A percentile compares a stretch with the other conserved stretches of the same genome.
Evolutionary conservation across 1,140 invertebrate genomes (phyloP).

Genomic region (Sesamia nonagrioides): DNA sequence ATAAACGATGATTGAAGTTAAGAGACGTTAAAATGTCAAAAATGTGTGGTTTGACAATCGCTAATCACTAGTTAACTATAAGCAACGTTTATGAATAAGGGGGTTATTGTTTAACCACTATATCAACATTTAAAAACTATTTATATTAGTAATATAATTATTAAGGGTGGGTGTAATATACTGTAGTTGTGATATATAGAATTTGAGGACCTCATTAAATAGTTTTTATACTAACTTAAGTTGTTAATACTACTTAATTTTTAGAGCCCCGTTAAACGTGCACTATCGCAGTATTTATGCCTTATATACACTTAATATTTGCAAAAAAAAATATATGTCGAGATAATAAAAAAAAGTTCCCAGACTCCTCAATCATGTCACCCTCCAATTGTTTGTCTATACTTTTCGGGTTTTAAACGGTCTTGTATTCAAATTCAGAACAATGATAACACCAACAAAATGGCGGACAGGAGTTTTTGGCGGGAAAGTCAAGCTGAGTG

Average conservation of each 20-base stretch:
- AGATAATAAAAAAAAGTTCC: background rate
- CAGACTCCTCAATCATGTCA: too few species aligned
- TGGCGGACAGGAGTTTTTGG: too few species aligned
- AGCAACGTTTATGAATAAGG: too few species aligned
- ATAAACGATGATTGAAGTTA: too few species aligned
- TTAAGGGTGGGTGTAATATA: background rate
- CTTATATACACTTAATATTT: background rate
- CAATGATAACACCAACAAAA: too few species aligned
- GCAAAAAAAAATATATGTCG: background rate
- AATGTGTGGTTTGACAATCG: too few species aligned
- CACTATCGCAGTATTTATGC: background rate
- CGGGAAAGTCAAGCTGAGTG: too few species aligned
- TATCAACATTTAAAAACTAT: background rate
- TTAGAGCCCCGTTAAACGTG: background rate
- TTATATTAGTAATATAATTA: background rate
- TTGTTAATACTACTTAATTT: background rate
- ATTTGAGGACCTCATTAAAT: slow-evolving; percentile 17
- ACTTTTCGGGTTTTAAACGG: too few species aligned
- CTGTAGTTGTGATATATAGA: slow-evolving; percentile 15
- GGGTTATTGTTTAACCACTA: background rate
- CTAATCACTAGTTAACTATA: too few species aligned
- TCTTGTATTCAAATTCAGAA: too few species aligned
- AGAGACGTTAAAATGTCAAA: too few species aligned
- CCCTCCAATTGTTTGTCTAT: too few species aligned
- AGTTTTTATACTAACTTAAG: background rate